Base-by-base conservation (phyloP, 2,888 invertebrate genomes). In the Taphrorychus bicolor region DNA sequence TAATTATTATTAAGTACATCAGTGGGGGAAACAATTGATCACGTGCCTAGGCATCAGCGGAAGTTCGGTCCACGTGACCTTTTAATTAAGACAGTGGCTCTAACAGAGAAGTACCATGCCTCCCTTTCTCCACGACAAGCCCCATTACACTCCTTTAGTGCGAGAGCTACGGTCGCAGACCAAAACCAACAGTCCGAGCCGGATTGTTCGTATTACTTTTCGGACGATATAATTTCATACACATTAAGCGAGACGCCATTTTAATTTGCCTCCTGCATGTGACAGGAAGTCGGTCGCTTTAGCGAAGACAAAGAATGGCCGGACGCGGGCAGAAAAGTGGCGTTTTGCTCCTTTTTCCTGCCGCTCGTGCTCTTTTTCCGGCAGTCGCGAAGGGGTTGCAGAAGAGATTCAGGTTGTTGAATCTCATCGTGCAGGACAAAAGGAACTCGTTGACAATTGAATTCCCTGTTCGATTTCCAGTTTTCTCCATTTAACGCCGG, bases 191-290 rank as follows among this genome's bases (percentile, higher is more conserved):
- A 52, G 64, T 42, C 69, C 69, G 60, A 56, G 52, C 16, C 56
- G 41, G 65, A 69, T 61, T 65, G 61, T 16, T 3, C 65, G 22
- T 53, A 54, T 64, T 60, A 67, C 70, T 64, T 70, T 70, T 70
- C 70, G 70, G 67, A 53, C 67, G 53, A 70, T 70, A 70, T 70
- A 70, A 70, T 70, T 70, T 70, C 59, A 70, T 67, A 63, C 60
- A 57, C 67, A 70, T 70, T 70, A 70, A 67, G 24, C 56, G 18
- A 64, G 70, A 58, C 66, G 70, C 70, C 70, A 67, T 70, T 70
- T 70, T 70, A 70, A 70, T 70, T 67, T 66, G 66, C 66, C 67
- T 63, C 32, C 70, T 70, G 67, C 63, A 58, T 63, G 70, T 70
- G 70, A 70, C 70, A 64, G 67, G 70, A 70, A 70, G 67, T 57